Conservation (phyloP, 2,113 vertebrate species). For the Tapirus terrestris region DNA sequence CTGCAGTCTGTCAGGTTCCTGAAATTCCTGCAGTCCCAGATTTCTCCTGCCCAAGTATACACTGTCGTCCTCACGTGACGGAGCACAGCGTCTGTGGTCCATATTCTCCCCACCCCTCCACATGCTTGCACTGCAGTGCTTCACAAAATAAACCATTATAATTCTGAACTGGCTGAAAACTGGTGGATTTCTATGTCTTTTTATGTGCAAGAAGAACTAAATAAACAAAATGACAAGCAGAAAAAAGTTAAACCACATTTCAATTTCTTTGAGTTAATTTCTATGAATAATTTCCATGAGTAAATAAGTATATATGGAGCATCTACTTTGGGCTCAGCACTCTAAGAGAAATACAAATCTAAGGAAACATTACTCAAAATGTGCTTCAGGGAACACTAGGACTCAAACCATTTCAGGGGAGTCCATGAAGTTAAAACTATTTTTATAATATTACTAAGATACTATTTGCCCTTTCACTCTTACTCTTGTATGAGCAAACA, state of each 20-base stretch:
- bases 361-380: neutral
- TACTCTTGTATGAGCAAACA: neutral
- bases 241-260: neutral
- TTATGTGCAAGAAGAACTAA: neutral
- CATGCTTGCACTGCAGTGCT: neutral
- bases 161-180: neutral
- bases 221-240: neutral
- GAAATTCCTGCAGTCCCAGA: neutral
- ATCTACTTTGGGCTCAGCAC: neutral
- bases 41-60: neutral
- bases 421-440: neutral
- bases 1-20: neutral
- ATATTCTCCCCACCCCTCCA: neutral
- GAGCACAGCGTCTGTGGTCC: neutral
- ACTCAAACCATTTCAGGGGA: neutral
- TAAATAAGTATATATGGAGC: neutral
- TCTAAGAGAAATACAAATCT: neutral
- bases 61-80: neutral
- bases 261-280: neutral
- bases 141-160: neutral
- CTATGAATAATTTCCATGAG: neutral
- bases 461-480: neutral
- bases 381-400: neutral
- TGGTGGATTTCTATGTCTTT: neutral
- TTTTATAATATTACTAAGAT: neutral